Conservation (phyloP, 2,888 invertebrate species). For the Piscicola geometra region DNA sequence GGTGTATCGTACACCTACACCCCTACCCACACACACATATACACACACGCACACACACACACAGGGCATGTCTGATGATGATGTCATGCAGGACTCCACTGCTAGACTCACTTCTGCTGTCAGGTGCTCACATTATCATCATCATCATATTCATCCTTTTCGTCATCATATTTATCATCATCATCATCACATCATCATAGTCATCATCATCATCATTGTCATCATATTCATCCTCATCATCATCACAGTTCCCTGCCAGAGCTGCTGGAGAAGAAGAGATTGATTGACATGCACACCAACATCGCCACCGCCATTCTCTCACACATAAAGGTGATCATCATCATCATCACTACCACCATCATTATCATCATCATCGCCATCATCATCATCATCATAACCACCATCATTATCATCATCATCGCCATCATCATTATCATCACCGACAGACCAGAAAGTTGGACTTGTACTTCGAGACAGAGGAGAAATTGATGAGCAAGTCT, state of each 20-base stretch:
- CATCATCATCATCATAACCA: constrained; percentile 23
- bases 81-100: constrained; percentile 62
- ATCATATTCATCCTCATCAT: background rate
- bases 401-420: constrained; percentile 28
- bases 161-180: background rate
- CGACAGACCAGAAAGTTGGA: constrained; percentile 77
- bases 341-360: constrained; percentile 13
- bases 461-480: constrained; percentile 93
- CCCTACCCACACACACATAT: too few relatives aligned
- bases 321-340: constrained; percentile 60
- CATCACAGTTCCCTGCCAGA: constrained; percentile 74
- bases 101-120: constrained; percentile 83
- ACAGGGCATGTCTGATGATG: constrained; percentile 44
- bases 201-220: background rate
- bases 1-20: too few relatives aligned
- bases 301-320: constrained; percentile 74
- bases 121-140: constrained; percentile 45
- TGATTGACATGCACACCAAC: constrained; percentile 98
- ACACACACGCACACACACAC: too few relatives aligned
- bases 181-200: background rate
- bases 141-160: background rate
- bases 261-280: constrained; percentile 88
- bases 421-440: constrained; percentile 13
- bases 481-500: constrained; percentile 79
- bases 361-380: constrained; percentile 27